Evolutionary conservation across 2,113 vertebrate species (phyloP).

Genomic region (Chaetodon trifascialis): DNA sequence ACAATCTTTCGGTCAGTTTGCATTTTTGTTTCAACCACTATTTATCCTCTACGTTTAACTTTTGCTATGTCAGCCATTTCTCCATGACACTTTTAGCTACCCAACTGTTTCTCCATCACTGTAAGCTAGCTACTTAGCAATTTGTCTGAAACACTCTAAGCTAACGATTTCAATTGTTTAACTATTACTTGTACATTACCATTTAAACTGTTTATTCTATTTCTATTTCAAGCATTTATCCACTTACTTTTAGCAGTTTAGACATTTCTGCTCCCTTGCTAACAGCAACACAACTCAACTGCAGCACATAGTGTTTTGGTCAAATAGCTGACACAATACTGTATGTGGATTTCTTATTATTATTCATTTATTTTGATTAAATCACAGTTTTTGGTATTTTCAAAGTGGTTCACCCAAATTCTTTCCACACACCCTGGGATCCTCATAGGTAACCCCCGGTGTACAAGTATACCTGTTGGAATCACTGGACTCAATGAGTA

Average conservation of each 20-base stretch:
- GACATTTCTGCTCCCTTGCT: not conserved
- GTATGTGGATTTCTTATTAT: not conserved
- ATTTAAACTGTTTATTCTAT: not conserved
- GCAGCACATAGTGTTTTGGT: not conserved
- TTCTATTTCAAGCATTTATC: not conserved
- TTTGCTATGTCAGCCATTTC: not conserved
- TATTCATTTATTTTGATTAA: not conserved
- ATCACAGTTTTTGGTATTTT: not conserved
- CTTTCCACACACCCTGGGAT: not conserved
- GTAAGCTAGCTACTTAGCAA: not conserved
- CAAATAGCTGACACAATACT: not conserved
- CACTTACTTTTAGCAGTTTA: not conserved
- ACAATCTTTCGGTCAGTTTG: too few relatives aligned
- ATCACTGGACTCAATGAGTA: not conserved
- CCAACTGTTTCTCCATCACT: not conserved
- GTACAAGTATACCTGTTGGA: not conserved
- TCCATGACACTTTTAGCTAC: not conserved
- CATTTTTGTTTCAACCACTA: not conserved
- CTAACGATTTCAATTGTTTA: not conserved
- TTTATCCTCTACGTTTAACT: not conserved
- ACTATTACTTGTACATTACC: not conserved
- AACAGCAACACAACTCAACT: too few relatives aligned
- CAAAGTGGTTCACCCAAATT: not conserved
- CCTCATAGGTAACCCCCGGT: not conserved
- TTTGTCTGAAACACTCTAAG: too few relatives aligned